Base-by-base conservation (phyloP, 2,113 vertebrate genomes). In the Erinaceus europaeus region DNA sequence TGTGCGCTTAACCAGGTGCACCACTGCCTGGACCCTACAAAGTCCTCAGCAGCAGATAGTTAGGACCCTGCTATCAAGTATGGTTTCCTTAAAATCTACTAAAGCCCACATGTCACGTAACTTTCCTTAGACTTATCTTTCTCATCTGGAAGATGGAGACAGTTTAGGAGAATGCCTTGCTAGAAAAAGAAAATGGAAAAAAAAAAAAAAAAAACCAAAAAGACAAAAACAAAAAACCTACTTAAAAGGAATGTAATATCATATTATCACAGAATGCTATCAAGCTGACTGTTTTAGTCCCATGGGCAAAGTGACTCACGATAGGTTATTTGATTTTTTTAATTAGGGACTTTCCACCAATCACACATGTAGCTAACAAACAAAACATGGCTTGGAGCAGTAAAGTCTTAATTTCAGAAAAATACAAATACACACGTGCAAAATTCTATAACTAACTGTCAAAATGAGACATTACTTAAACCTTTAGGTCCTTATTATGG, bases 271-370 rank as follows among this genome's bases (percentile, higher is more conserved):
- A 32, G 74, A 89, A 50, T 32, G n/a, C 65, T 73, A 6, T 69
- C 46, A 11, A n/a, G 25, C 40, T 79, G 76, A 38, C 62, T 74
- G 23, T 48, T 82, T 44, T 1, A 53, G 29, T 64, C n/a, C 36
- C 14, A 1, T 13, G 53, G 32, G 20, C 6, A 59, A 42, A 50
- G 13, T 57, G 86, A 91, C 46, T 84, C 80, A 65, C 68, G 7
- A 1, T 57, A 0, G 7, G 32, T 82, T 79, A 72, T 57, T 68
- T 80, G 80, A 73, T 85, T 83, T 69, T 89, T 73, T 55, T 17
- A 65, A 61, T 53, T 83, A 89, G 91, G 52, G 84, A 82, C 77
- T 92, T 89, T 48, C 57, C 46, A 38, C 10, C 29, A 29, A 3
- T 27, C 23, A 32, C 11, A 6, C 46, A 62, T 5, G 27, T 57